Conservation (phyloP, 2,113 vertebrate species). For the Mirza zaza region DNA sequence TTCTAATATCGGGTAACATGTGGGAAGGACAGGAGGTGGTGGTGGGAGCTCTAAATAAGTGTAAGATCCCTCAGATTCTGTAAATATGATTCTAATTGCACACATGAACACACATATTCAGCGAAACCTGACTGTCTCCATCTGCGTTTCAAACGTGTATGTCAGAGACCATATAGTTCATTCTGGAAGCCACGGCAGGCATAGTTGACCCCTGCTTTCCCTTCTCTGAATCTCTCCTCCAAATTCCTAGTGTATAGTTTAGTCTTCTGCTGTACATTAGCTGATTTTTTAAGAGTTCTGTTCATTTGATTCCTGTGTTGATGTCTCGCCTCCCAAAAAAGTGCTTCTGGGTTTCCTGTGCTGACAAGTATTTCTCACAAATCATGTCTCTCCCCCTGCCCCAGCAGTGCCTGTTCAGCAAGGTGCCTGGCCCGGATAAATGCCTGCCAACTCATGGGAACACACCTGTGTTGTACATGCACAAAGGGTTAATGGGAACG, state of each 20-base stretch:
- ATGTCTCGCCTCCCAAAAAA: background rate
- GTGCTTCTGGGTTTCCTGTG: background rate
- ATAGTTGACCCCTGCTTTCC: background rate
- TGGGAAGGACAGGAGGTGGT: background rate
- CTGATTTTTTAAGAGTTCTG: background rate
- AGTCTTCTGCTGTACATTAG: background rate
- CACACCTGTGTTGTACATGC: accelerated
- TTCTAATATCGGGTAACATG: background rate
- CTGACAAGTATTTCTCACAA: background rate
- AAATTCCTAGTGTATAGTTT: background rate
- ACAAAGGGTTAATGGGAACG: background rate
- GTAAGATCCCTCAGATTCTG: background rate
- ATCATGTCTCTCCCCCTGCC: background rate
- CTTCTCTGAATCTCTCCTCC: background rate
- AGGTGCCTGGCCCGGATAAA: background rate
- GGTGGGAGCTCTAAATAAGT: background rate
- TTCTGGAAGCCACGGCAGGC: background rate
- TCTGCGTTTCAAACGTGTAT: background rate
- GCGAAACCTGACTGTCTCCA: background rate
- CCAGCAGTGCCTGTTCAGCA: too few species aligned
- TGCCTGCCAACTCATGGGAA: background rate
- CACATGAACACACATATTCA: background rate
- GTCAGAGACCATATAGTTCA: background rate
- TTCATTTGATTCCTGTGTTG: background rate
- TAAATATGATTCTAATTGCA: background rate